phyloP scores from a whole-genome alignment of 2,888 invertebrate species.

The Lasioglossum leucozonium region DNA sequence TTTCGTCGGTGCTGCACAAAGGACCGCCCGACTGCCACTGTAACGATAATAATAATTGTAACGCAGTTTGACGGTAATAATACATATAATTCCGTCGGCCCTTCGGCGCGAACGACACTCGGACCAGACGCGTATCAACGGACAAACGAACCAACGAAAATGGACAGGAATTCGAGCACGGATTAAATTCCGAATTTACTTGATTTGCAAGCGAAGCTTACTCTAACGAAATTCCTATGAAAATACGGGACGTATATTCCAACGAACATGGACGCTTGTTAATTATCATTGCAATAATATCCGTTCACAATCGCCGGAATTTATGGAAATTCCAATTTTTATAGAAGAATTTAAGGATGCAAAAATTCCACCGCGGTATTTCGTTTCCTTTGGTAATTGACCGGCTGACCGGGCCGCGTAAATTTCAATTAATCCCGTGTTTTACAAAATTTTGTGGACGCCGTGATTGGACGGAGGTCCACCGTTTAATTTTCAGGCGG shows the following conservation, averaged over 20 bases:
- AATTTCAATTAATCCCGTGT: background rate
- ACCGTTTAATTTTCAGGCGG: background rate
- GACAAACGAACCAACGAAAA: background rate
- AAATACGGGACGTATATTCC: background rate
- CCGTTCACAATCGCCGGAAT: background rate
- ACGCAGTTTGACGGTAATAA: background rate
- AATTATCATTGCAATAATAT: background rate
- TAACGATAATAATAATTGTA: background rate
- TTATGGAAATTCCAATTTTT: background rate
- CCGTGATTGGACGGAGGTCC: background rate
- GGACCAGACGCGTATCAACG: background rate
- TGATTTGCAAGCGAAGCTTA: background rate
- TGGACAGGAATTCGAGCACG: background rate
- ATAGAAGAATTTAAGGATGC: background rate
- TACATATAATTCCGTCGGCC: background rate
- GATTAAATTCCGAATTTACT: background rate
- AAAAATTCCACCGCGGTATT: background rate
- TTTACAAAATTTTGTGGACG: background rate
- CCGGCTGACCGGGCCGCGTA: background rate
- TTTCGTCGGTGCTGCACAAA: background rate
- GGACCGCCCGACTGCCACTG: background rate
- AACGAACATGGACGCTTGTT: background rate
- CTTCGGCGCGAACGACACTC: background rate
- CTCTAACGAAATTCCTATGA: background rate
- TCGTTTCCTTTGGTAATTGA: background rate